Conservation (phyloP, 2,888 invertebrate species). For the Caenorhabditis sulstoni region DNA sequence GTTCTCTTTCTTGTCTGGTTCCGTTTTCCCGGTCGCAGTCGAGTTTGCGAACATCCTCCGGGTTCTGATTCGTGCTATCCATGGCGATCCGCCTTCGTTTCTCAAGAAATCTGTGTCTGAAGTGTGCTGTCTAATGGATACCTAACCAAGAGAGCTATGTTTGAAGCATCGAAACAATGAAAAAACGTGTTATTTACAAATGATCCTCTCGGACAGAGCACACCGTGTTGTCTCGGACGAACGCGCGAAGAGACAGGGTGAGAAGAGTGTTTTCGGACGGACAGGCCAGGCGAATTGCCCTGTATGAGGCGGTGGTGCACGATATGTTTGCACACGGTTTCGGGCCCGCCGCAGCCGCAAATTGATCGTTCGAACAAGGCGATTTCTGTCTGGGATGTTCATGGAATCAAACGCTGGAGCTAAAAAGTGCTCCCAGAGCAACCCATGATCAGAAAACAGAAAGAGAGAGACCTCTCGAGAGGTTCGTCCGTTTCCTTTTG, state of each 20-base stretch:
- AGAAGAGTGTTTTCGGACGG: slow-evolving; percentile 46
- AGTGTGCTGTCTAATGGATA: not conserved
- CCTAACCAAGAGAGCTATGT: slow-evolving; percentile 15
- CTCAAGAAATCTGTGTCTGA: no score
- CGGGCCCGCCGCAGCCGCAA: slow-evolving; percentile 28
- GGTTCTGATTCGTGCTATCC: no score
- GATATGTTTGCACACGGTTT: slow-evolving; percentile 63
- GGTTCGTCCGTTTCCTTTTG: not conserved
- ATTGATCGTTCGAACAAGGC: slow-evolving; percentile 37
- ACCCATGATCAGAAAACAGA: not conserved
- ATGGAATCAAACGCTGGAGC: slow-evolving; percentile 9
- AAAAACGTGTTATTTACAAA: slow-evolving; percentile 53
- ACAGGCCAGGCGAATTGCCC: slow-evolving; percentile 21
- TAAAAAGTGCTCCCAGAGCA: not conserved
- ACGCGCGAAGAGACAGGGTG: slow-evolving; percentile 2
- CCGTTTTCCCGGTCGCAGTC: no score
- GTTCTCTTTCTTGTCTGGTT: no score
- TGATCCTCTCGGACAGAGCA: slow-evolving; percentile 36
- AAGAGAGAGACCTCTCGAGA: not conserved
- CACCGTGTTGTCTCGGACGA: slow-evolving; percentile 22
- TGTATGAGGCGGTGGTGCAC: slow-evolving; percentile 26
- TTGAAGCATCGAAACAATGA: slow-evolving; percentile 46
- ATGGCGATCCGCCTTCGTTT: no score
- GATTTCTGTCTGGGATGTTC: slow-evolving; percentile 24
- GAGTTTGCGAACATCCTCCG: no score